Evolutionary conservation across 2,888 invertebrate species (phyloP), one percentile per base, ranked within the genome.

Genomic region (Ophonus ardosiacus): DNA sequence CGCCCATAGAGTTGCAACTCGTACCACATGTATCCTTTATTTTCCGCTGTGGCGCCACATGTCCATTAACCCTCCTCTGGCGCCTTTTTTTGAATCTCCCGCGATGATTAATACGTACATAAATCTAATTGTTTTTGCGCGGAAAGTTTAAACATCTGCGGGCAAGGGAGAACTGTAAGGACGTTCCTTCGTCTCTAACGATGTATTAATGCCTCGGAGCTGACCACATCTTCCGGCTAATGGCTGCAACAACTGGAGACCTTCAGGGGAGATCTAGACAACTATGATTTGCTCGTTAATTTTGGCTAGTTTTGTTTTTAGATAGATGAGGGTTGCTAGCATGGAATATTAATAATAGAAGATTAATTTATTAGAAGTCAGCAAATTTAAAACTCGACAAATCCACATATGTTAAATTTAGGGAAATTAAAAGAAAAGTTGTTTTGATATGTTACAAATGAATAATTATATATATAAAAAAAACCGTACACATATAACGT

Each of bases 281-380:
- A 17, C 82, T 82, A 82, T 83, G 83, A 83, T 83, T 83, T 83
- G 43, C 15, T 76, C 83, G 61, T 83, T 83, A 83, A 76, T 74
- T 59, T 31, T 40, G 38, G 43, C 56, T 82, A 40, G 76, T 83
- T 38, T 74, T 71, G 56, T 57, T 71, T 65, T 61, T 71, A 71
- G 43, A 71, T 40, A 40, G 17, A 43, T 40, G 15, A 71, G 40
- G 71, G 71, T 31, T 31, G 31, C 31, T 5, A 31, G 24, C 3
- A 31, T 51, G 43, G 43, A 51, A 51, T 51, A 51, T 51, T 51
- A 5, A 51, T 51, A 51, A 10, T 51, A 31, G 31, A 1, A 31
- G 31, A 31, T 31, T 5, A 4, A 31, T 31, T 5, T 31, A n/a
- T n/a, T n/a, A n/a, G n/a, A n/a, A n/a, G n/a, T n/a, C n/a, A n/a